These are phyloP conservation scores for Lacerta viridis DNA, from an alignment of 2,797 vertebrate species.

Conservation along the genomic window DNA sequence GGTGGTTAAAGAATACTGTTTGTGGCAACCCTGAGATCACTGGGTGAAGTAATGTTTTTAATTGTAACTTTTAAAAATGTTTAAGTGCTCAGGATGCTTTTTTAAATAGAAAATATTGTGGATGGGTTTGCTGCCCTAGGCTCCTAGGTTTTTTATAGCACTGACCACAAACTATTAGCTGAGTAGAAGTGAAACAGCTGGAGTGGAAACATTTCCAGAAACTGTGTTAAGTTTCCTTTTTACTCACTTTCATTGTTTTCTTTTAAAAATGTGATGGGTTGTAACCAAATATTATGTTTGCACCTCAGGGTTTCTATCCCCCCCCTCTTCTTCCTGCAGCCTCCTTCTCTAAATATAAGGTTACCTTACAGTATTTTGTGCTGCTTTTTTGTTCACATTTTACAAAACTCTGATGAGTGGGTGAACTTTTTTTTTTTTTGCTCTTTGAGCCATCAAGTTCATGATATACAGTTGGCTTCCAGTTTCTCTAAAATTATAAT, in stretches of 20 bases:
- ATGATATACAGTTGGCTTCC: background rate
- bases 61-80: too few relatives aligned
- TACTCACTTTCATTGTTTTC: background rate
- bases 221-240: constrained; percentile 37
- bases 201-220: constrained; percentile 18
- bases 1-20: too few relatives aligned
- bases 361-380: background rate
- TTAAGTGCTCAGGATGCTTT: too few relatives aligned
- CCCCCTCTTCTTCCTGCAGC: background rate
- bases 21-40: too few relatives aligned
- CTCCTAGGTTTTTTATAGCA: constrained; percentile 40
- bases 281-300: background rate
- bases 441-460: background rate
- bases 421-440: background rate
- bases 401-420: background rate
- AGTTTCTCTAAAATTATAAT: background rate
- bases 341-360: background rate
- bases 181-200: constrained; percentile 44
- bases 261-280: background rate
- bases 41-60: too few relatives aligned
- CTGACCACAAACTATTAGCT: background rate
- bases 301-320: background rate
- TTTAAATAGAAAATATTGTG: too few relatives aligned
- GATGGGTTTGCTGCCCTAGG: too few relatives aligned
- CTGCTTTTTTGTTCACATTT: background rate